phyloP scores from a whole-genome alignment of 2,888 invertebrate species.

The Anthrax anthrax region DNA sequence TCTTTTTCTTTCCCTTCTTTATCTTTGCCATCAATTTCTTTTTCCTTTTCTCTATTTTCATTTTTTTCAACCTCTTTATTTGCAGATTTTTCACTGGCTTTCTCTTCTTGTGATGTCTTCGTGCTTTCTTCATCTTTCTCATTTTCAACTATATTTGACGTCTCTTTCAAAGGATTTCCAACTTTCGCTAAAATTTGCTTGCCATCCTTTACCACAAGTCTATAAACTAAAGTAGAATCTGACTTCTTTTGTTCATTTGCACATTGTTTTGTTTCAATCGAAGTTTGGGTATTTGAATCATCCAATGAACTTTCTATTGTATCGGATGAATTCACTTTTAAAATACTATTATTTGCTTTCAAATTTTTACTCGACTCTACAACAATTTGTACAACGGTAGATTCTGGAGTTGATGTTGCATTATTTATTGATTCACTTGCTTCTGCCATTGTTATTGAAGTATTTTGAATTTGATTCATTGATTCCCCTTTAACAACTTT shows the following conservation, averaged over 20 bases:
- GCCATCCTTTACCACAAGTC: conserved; percentile 57
- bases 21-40: conserved; percentile 16
- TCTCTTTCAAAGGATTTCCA: conserved; percentile 15
- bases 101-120: conserved; percentile 13
- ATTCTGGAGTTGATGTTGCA: too few species aligned
- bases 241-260: conserved; percentile 1
- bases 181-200: conserved; percentile 46
- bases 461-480: neutral
- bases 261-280: neutral
- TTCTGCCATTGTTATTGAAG: too few species aligned
- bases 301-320: neutral
- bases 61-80: conserved; percentile 25
- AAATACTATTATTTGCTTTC: too few species aligned
- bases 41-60: conserved; percentile 21
- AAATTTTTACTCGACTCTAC: too few species aligned
- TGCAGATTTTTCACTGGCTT: neutral
- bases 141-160: neutral
- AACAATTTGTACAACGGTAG: too few species aligned
- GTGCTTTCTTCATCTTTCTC: conserved; percentile 7
- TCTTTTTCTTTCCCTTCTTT: conserved; percentile 27
- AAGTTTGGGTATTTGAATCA: neutral
- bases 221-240: conserved; percentile 36
- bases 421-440: too few species aligned
- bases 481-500: conserved; percentile 71
- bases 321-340: too few species aligned